Evolutionary conservation across 2,113 vertebrate genomes (phyloP).

Genomic region (Tor tambroides): DNA sequence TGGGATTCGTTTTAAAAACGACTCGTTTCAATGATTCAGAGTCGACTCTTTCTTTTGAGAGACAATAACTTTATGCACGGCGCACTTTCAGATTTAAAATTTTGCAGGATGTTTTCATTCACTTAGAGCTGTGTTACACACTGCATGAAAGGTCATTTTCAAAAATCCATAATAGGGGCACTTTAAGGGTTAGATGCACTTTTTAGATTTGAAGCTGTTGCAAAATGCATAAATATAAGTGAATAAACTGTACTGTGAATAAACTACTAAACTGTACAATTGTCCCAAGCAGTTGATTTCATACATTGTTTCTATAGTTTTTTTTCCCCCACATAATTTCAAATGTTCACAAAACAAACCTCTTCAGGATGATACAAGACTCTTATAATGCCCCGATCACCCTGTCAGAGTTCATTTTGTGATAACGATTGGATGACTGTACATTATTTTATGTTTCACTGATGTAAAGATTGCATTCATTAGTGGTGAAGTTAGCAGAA

Average conservation of each 20-base stretch:
- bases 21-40: too few relatives aligned
- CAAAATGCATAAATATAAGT: neutral
- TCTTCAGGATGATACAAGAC: neutral
- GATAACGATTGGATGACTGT: neutral
- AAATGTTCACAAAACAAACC: neutral
- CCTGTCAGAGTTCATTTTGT: neutral
- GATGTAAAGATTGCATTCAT: neutral
- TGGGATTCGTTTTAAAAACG: too few relatives aligned
- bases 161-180: too few relatives aligned
- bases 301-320: neutral
- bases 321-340: too few relatives aligned
- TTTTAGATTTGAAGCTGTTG: neutral
- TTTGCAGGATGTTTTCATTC: too few relatives aligned
- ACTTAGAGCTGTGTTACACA: too few relatives aligned
- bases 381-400: neutral
- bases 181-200: neutral
- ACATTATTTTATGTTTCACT: neutral
- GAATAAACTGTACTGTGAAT: too few relatives aligned
- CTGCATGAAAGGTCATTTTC: too few relatives aligned
- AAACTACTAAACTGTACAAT: neutral
- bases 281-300: neutral
- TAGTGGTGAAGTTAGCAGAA: neutral
- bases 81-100: too few relatives aligned
- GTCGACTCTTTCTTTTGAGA: too few relatives aligned
- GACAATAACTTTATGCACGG: too few relatives aligned